phyloP scores from a whole-genome alignment of 2,888 invertebrate species.

The Elegia similella region DNA sequence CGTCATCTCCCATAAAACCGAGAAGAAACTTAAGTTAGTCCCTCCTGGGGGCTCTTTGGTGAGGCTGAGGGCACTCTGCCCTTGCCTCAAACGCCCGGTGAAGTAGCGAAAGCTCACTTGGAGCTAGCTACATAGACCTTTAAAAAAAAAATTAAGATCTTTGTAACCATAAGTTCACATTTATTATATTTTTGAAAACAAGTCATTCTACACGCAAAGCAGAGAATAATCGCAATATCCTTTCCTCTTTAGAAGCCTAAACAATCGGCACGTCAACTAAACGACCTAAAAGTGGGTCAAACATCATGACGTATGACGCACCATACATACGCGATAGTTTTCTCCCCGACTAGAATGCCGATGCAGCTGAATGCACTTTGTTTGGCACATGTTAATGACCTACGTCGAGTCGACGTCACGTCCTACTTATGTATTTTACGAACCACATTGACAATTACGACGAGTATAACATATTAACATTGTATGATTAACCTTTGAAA shows the following conservation, averaged over 20 bases:
- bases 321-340: not conserved
- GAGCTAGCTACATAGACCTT: too few relatives aligned
- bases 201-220: too few relatives aligned
- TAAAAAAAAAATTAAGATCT: too few relatives aligned
- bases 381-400: constrained; percentile 12
- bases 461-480: not conserved
- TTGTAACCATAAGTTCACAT: too few relatives aligned
- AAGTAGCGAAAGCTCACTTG: too few relatives aligned
- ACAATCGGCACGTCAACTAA: not conserved
- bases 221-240: not conserved
- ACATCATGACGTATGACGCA: not conserved
- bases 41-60: too few relatives aligned
- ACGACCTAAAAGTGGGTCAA: not conserved
- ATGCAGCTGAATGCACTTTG: not conserved
- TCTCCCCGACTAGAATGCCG: not conserved
- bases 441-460: not conserved
- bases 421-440: not conserved
- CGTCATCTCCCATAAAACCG: too few relatives aligned
- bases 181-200: too few relatives aligned
- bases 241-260: not conserved
- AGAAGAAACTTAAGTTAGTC: too few relatives aligned
- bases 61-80: too few relatives aligned
- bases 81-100: too few relatives aligned
- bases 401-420: constrained; percentile 13
- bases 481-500: too few relatives aligned